Percentiles rank a stretch among this genome's conserved stretches.
Conservation (phyloP, 2,888 invertebrate genomes). For the Parnassius apollo region DNA sequence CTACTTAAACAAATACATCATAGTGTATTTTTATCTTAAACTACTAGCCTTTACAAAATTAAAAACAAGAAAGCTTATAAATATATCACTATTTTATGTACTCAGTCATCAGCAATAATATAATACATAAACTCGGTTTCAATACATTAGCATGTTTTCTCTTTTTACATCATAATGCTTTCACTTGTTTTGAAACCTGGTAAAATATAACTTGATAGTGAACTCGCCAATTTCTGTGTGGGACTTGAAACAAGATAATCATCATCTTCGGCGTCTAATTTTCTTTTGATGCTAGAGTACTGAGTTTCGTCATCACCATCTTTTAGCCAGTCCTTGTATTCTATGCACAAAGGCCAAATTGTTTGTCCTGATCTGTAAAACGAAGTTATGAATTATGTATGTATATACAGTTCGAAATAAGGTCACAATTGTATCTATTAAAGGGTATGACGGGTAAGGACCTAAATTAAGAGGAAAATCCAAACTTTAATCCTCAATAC, state of each 20-base stretch:
- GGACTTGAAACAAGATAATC: conserved; percentile 67
- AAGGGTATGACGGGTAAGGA: too few relatives aligned
- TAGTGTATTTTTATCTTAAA: too few relatives aligned
- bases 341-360: conserved; percentile 76
- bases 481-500: too few relatives aligned
- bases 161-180: conserved; percentile 43
- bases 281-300: conserved; percentile 60
- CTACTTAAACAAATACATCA: too few relatives aligned
- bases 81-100: conserved; percentile 17
- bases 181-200: conserved; percentile 70
- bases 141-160: neutral
- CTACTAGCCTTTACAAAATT: too few relatives aligned
- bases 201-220: conserved; percentile 61
- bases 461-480: too few relatives aligned
- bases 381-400: neutral
- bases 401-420: too few relatives aligned
- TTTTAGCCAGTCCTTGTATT: conserved; percentile 72
- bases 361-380: conserved; percentile 69
- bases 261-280: conserved; percentile 67
- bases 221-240: conserved; percentile 52
- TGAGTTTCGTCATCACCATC: conserved; percentile 64
- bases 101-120: too few relatives aligned
- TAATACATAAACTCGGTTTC: too few relatives aligned
- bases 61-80: conserved; percentile 1
- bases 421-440: too few relatives aligned